phyloP scores from a whole-genome alignment of 2,797 vertebrate genomes.

The Miichthys miiuy region DNA sequence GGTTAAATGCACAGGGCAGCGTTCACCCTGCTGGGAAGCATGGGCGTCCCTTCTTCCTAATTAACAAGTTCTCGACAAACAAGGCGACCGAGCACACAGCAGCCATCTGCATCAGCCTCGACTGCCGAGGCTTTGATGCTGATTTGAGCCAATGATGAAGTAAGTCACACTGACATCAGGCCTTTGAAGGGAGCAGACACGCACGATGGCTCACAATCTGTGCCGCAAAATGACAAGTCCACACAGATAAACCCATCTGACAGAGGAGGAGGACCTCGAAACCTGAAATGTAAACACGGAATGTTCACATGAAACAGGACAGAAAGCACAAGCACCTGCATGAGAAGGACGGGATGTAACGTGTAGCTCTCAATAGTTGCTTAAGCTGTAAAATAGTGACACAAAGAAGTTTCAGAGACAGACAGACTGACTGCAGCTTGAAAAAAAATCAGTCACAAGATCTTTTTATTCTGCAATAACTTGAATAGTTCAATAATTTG shows the following conservation, averaged over 20 bases:
- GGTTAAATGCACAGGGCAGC: conserved; percentile 42
- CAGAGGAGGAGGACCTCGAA: conserved; percentile 22
- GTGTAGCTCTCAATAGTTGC: too few relatives aligned
- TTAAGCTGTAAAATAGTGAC: too few relatives aligned
- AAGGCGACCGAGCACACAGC: conserved; percentile 58
- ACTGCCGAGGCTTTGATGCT: conserved; percentile 68
- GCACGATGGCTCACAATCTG: conserved; percentile 62
- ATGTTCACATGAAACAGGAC: neutral
- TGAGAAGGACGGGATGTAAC: neutral
- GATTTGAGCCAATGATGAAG: conserved; percentile 77
- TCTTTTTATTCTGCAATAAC: too few relatives aligned
- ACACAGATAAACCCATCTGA: conserved; percentile 50
- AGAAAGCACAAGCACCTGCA: conserved; percentile 17
- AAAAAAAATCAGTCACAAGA: too few relatives aligned
- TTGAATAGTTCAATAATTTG: too few relatives aligned
- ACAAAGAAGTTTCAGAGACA: too few relatives aligned
- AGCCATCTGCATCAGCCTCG: conserved; percentile 61
- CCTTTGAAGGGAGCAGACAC: conserved; percentile 53
- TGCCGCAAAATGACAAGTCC: conserved; percentile 50
- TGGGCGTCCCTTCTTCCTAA: conserved; percentile 51
- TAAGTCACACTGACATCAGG: conserved; percentile 67
- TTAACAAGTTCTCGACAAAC: conserved; percentile 70
- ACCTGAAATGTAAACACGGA: conserved; percentile 9
- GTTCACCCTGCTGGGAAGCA: conserved; percentile 45
- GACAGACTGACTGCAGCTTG: too few relatives aligned